phyloP scores from a whole-genome alignment of 2,888 invertebrate genomes.

The Perdita meconis region DNA sequence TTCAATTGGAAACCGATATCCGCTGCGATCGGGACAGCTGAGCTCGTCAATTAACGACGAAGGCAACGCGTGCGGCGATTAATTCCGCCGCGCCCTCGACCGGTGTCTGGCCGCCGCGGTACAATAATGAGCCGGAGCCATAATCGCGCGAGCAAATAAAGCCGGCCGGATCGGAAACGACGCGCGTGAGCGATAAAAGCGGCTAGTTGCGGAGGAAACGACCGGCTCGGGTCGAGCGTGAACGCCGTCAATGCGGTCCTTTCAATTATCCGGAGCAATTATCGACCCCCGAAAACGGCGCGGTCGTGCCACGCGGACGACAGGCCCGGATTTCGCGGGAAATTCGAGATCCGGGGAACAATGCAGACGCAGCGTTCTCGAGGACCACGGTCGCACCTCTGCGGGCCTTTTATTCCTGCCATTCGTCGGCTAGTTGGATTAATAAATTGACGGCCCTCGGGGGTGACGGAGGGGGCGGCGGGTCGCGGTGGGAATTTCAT shows the following conservation, averaged over 20 bases:
- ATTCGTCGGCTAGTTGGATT: constrained; percentile 58
- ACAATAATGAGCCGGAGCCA: constrained; percentile 20
- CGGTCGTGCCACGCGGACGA: constrained; percentile 22
- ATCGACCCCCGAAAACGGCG: constrained; percentile 33
- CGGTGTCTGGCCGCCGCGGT: not conserved
- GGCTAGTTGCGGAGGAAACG: constrained; percentile 47
- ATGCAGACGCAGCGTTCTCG: constrained; percentile 19
- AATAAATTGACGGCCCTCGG: constrained; percentile 67
- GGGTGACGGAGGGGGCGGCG: constrained; percentile 28
- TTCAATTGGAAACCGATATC: constrained; percentile 59
- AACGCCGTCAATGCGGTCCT: not conserved
- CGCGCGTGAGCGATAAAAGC: constrained; percentile 57
- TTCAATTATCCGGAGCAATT: constrained; percentile 47
- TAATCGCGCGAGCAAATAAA: constrained; percentile 50
- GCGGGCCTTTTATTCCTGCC: constrained; percentile 53
- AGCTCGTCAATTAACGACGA: constrained; percentile 51
- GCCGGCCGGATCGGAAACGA: constrained; percentile 58
- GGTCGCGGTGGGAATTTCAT: constrained; percentile 69
- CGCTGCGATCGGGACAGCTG: constrained; percentile 32
- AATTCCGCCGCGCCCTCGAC: constrained; percentile 23
- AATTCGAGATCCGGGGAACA: constrained; percentile 25
- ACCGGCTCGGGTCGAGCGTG: constrained; percentile 33
- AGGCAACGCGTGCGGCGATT: constrained; percentile 55
- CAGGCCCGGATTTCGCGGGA: constrained; percentile 6
- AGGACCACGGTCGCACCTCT: constrained; percentile 62